Base-by-base conservation (phyloP, 2,113 vertebrate genomes). In the Lampris megalopsis region DNA sequence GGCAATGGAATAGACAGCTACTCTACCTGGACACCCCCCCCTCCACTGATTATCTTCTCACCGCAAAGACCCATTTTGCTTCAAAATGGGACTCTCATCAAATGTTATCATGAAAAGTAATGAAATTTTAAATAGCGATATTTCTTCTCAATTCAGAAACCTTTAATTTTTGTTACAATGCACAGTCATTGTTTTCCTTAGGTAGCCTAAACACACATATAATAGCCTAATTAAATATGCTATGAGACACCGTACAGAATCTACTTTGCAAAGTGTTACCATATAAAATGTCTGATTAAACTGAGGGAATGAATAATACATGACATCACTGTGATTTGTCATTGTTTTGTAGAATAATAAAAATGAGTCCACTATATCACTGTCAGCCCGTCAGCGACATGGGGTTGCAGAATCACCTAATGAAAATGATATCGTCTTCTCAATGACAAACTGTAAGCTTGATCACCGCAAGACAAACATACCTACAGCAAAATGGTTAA, bases 221-320 rank as follows among this genome's bases (percentile, higher is more conserved):
- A 66, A 80, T 60, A 60, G 66, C 24, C 48, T 69, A 38, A 62
- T 75, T 47, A 79, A 77, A 85, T 63, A 80, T 77, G 63, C 6
- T 45, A 4, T 61, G 60, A 66, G 54, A 63, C 63, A 72, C 61
- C 57, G 57, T 69, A 65, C 1, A 38, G 37, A 62, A 47, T 76
- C 40, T 67, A 48, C 24, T 0, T 42, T 0, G 40, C 43, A 67
- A 71, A 49, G 48, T 56, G 68, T 73, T 49, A 45, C 54, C 60
- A 80, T 62, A 69, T 71, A 60, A 73, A 87, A 86, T 70, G 57
- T 63, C 54, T 80, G 62, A 82, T 80, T 71, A 37, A 72, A 72
- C 74, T 43, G 40, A 82, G 60, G 52, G 63, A 52, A 77, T 81
- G 72, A 77, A 89, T 85, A 85, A 85, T 77, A 81, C 63, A 87